Evolutionary conservation across 2,797 vertebrate genomes (phyloP).

Genomic region (Amblyopsis hoosieri): DNA sequence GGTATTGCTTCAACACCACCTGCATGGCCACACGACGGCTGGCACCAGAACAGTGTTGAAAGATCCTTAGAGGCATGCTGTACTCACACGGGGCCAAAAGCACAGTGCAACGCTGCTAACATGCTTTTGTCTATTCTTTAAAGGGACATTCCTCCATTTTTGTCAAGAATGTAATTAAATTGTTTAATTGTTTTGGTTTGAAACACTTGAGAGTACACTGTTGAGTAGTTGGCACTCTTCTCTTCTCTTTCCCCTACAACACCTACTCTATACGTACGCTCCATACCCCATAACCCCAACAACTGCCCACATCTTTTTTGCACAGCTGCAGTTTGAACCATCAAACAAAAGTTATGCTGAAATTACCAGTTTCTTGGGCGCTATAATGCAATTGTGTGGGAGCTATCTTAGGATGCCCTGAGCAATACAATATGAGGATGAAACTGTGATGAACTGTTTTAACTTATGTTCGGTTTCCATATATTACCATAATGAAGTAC

Average conservation of each 20-base stretch:
- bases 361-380: too few species aligned
- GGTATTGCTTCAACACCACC: constrained; percentile 66
- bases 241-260: too few species aligned
- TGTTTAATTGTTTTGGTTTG: too few species aligned
- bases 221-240: too few species aligned
- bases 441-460: constrained; percentile 42
- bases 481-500: constrained; percentile 8
- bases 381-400: not conserved
- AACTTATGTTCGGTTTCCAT: constrained; percentile 31
- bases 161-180: not conserved
- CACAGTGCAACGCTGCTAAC: constrained; percentile 24
- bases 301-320: too few species aligned
- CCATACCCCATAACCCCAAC: too few species aligned
- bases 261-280: too few species aligned
- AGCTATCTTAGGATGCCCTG: constrained; percentile 20
- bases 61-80: constrained; percentile 48
- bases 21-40: constrained; percentile 60
- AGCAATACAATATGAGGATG: constrained; percentile 24
- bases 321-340: too few species aligned
- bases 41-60: constrained; percentile 24
- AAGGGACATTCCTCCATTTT: constrained; percentile 28
- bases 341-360: too few species aligned
- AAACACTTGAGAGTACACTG: too few species aligned
- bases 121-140: constrained; percentile 53
- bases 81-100: constrained; percentile 56